Evolutionary conservation across 2,797 vertebrate species (phyloP).

Genomic region (Urocyon cinereoargenteus): DNA sequence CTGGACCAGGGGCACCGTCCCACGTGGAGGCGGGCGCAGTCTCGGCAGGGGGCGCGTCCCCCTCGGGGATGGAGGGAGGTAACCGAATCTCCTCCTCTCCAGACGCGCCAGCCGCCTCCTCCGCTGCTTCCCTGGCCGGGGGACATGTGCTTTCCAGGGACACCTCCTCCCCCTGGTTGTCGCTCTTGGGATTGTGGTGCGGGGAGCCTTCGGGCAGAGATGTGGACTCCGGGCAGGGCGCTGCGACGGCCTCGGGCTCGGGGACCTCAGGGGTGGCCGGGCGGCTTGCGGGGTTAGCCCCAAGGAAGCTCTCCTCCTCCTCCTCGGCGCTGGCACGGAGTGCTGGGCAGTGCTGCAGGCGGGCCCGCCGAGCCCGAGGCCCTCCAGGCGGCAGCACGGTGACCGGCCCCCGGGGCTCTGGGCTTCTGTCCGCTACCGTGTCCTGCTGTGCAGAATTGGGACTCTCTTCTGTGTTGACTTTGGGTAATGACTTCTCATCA

Average conservation of each 20-base stretch:
- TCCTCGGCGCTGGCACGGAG: conserved; percentile 79
- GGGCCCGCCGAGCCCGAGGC: conserved; percentile 27
- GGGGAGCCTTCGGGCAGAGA: conserved; percentile 2
- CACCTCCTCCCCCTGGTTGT: conserved; percentile 60
- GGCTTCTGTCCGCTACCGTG: conserved; percentile 63
- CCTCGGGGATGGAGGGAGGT: not conserved
- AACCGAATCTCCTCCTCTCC: conserved; percentile 60
- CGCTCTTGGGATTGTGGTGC: not conserved
- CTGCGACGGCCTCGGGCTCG: not conserved
- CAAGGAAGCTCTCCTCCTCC: conserved; percentile 74
- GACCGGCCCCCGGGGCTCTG: not conserved
- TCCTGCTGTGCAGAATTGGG: conserved; percentile 80
- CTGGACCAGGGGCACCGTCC: not conserved
- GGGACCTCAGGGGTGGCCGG: conserved; percentile 43
- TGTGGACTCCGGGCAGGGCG: not conserved
- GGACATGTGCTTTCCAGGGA: not conserved
- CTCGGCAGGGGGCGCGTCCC: conserved; percentile 60
- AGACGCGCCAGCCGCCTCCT: conserved; percentile 43
- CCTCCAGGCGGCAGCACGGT: not conserved
- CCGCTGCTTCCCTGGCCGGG: not conserved
- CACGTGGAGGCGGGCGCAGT: not conserved
- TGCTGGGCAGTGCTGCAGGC: conserved; percentile 57
- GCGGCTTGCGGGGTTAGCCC: conserved; percentile 42
- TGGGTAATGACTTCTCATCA: conserved; percentile 70
- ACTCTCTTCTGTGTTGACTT: conserved; percentile 73